Base-by-base conservation (phyloP, 2,797 vertebrate species). In the Schizopygopsis malacanthus region DNA sequence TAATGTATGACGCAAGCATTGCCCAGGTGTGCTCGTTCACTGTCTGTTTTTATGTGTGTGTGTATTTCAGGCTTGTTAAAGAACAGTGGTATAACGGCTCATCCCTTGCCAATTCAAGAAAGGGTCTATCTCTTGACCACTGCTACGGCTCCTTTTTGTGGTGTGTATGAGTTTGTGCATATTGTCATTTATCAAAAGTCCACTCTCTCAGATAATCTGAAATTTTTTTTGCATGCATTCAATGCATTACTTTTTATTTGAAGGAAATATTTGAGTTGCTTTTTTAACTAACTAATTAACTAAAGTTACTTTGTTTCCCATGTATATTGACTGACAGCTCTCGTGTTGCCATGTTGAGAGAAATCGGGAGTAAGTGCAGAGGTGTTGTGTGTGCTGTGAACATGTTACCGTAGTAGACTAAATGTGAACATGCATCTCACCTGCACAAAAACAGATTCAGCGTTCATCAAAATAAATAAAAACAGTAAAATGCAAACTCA, bases 61-160 rank as follows among this genome's bases (percentile, higher is more conserved):
- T 89, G 69, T 88, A 43, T 88, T 90, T 69, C 89, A 99, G 98
- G 97, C 56, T 93, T 97, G 87, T 85, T 92, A 82, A 91, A 96
- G 85, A 96, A 95, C 88, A 94, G 92, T 70, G 96, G 96, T 52
- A 86, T 97, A 87, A 87, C 90, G n/a, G 80, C 92, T 65, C 94
- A 92, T 86, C 95, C 94, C 0, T 72, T 96, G 43, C 96, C 97
- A 43, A 92, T 88, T 88, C 95, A 97, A 91, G 94, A 96, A 87
- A 96, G 92, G 84, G 88, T 97, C 2, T 99, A 96, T 90, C 93
- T 99, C 83, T 88, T 95, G 86, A 99, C 98, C 0, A 92, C 95
- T 3, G 89, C 96, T 43, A 89, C 85, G 0, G 79, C 93, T 7
- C 98, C 98, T 0, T 99, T 95, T 88, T 99, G 98, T 85, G 92